phyloP scores from a whole-genome alignment of 2,113 vertebrate genomes.

The Setophaga coronata region DNA sequence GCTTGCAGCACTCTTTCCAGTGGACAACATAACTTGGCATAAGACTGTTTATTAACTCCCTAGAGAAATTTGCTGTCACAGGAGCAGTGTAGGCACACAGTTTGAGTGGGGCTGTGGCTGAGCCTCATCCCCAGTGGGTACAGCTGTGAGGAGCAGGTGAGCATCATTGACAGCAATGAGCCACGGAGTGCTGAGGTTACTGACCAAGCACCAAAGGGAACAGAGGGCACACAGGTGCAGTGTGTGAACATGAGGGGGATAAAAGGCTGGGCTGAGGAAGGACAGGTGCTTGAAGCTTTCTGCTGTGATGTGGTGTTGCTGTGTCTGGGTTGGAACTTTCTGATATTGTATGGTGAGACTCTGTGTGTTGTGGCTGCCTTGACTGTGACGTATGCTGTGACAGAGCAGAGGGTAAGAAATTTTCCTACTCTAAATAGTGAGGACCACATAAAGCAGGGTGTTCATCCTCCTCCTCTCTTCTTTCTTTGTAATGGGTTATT shows the following conservation, averaged over 20 bases:
- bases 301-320: not conserved
- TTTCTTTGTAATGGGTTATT: not conserved
- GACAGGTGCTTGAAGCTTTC: not conserved
- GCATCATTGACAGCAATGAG: not conserved
- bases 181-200: fast-evolving
- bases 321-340: not conserved
- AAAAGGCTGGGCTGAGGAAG: not conserved
- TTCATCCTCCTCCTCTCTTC: not conserved
- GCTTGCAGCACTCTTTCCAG: not conserved
- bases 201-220: not conserved
- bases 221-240: not conserved
- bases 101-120: not conserved
- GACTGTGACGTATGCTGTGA: not conserved
- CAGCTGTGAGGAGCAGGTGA: not conserved
- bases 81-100: not conserved
- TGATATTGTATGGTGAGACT: not conserved
- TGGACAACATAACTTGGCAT: not conserved
- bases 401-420: not conserved
- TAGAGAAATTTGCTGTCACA: not conserved
- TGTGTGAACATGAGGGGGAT: not conserved
- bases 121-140: not conserved
- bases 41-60: fast-evolving
- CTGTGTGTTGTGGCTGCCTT: not conserved
- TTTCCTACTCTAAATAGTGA: not conserved
- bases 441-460: not conserved